These are phyloP conservation scores for Eidolon dupreanum DNA, from an alignment of 2,797 vertebrate genomes.

Conservation along the genomic window DNA sequence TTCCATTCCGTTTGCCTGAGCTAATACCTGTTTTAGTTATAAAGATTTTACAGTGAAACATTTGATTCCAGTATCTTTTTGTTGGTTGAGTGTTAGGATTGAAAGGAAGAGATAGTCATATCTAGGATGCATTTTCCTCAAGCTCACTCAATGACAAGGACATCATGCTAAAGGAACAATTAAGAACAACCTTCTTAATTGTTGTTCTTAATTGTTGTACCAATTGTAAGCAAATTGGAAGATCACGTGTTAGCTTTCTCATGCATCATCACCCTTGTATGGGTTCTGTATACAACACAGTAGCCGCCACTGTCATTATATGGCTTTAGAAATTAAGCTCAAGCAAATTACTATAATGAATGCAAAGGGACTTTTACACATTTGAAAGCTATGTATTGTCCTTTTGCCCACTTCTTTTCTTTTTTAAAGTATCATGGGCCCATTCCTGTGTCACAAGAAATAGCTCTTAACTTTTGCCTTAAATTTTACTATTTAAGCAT, in stretches of 20 bases:
- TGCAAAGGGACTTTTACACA: not conserved
- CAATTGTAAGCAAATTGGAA: not conserved
- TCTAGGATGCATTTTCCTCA: not conserved
- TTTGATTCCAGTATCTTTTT: not conserved
- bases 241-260: not conserved
- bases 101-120: not conserved
- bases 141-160: not conserved
- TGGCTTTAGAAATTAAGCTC: not conserved
- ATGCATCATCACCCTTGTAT: fast-evolving
- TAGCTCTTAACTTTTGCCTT: not conserved
- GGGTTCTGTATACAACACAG: not conserved
- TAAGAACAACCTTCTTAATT: not conserved
- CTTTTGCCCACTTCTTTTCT: not conserved
- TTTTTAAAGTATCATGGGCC: not conserved
- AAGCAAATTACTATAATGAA: not conserved
- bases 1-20: not conserved
- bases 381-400: not conserved
- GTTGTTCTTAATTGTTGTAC: not conserved
- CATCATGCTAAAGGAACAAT: not conserved
- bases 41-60: not conserved
- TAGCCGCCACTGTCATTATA: not conserved
- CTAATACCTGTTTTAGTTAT: not conserved
- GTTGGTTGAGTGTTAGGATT: not conserved
- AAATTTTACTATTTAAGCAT: not conserved
- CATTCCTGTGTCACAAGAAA: not conserved